A percentile compares a stretch with the other conserved stretches of the same genome.
phyloP scores from a whole-genome alignment of 2,113 vertebrate species.

The Syngnathus floridae region DNA sequence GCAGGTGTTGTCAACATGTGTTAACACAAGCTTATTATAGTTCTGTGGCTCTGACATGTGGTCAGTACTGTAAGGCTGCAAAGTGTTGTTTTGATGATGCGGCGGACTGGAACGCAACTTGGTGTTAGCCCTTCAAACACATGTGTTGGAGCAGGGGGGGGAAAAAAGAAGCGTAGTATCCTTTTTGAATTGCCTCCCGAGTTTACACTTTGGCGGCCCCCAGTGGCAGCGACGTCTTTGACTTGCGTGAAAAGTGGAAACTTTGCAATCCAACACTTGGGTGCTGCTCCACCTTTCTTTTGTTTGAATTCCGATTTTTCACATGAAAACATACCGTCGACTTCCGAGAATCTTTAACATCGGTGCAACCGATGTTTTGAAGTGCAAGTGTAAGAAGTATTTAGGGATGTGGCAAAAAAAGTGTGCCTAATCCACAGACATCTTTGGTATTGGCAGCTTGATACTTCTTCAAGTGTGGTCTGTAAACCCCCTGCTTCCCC shows the following conservation, averaged over 20 bases:
- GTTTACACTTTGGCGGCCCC: constrained; percentile 35
- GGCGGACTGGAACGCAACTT: constrained; percentile 8
- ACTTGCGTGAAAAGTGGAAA: neutral
- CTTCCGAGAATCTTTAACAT: neutral
- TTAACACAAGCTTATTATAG: constrained; percentile 13
- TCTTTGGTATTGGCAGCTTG: constrained; percentile 1
- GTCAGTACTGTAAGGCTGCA: constrained; percentile 13
- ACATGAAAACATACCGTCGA: neutral
- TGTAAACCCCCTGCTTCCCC: constrained; percentile 8
- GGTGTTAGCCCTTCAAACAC: constrained; percentile 15
- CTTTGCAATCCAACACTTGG: neutral
- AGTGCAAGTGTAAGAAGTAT: neutral
- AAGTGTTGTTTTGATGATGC: constrained; percentile 15
- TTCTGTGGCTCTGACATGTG: constrained; percentile 13
- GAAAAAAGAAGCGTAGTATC: neutral
- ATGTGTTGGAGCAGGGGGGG: neutral
- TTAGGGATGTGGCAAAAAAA: too few relatives aligned
- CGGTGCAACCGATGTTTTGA: neutral
- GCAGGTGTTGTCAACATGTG: constrained; percentile 36
- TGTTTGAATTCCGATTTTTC: neutral
- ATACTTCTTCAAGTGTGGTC: constrained; percentile 27
- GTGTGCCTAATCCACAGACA: neutral
- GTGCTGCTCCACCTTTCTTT: neutral
- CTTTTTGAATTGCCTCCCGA: neutral
- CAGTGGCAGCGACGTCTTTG: constrained; percentile 23